A percentile compares a stretch with the other conserved stretches of the same genome.
Evolutionary conservation across 2,888 invertebrate genomes (phyloP).

Genomic region (Artemia sinica): DNA sequence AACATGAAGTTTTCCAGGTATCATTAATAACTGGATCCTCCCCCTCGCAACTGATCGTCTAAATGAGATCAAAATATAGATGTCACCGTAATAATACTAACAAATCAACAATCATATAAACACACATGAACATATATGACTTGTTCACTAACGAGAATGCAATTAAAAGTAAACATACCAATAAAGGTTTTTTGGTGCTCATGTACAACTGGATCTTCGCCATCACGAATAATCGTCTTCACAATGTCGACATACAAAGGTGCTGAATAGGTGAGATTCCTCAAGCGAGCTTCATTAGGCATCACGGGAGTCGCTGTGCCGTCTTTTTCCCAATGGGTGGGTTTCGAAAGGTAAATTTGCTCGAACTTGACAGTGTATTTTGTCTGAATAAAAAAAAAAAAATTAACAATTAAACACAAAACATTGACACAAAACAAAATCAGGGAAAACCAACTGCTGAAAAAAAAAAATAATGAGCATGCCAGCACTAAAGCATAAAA

Average conservation of each 20-base stretch:
- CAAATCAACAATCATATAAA: no score
- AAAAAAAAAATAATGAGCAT: background rate
- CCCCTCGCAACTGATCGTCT: no score
- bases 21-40: no score
- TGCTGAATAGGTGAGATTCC: conserved; percentile 94
- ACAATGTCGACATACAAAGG: conserved; percentile 97
- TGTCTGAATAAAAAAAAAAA: conserved; percentile 37
- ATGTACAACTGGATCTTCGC: conserved; percentile 65
- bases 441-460: background rate
- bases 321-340: conserved; percentile 99
- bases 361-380: conserved; percentile 89
- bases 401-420: background rate
- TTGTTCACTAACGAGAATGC: no score
- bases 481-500: background rate
- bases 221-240: conserved; percentile 81
- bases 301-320: conserved; percentile 98
- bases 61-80: no score
- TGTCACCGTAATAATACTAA: no score
- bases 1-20: no score
- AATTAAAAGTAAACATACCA: conserved; percentile 30
- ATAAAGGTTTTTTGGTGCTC: conserved; percentile 51
- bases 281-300: conserved; percentile 94
- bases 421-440: conserved; percentile 9
- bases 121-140: no score
- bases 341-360: conserved; percentile 96